Percentiles rank a stretch among this genome's conserved stretches.
Conservation (phyloP, 2,113 vertebrate genomes). For the Gallinago paraguaiae region DNA sequence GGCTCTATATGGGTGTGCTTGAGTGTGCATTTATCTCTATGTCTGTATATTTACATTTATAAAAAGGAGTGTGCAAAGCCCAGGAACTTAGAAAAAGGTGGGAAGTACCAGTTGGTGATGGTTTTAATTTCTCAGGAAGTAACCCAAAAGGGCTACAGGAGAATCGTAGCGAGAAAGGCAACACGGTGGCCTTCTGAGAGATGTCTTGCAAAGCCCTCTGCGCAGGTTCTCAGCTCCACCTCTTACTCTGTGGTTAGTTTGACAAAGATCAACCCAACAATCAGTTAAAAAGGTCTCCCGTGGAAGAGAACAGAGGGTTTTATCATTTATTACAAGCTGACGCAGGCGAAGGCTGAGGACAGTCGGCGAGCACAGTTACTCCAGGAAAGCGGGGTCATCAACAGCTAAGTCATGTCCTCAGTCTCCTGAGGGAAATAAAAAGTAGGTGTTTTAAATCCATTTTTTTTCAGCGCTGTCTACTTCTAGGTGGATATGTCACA, state of each 20-base stretch:
- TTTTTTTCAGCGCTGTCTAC: not conserved
- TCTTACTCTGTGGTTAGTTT: not conserved
- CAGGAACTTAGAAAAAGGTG: not conserved
- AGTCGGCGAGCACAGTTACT: not conserved
- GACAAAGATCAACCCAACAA: not conserved
- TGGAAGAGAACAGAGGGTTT: not conserved
- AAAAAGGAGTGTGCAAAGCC: not conserved
- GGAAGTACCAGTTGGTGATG: not conserved
- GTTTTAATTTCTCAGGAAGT: not conserved
- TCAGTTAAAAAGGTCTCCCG: not conserved
- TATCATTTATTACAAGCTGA: not conserved
- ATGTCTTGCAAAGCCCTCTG: rapidly evolving
- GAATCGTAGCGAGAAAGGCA: not conserved
- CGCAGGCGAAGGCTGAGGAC: not conserved
- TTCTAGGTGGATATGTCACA: not conserved
- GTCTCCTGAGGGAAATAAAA: not conserved
- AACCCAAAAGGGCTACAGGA: not conserved
- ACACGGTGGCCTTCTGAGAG: not conserved
- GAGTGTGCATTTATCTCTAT: not conserved
- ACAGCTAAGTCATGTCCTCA: not conserved
- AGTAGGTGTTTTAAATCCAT: not conserved
- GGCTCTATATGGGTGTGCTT: not conserved
- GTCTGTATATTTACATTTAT: rapidly evolving
- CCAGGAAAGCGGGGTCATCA: not conserved
- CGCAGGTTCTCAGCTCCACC: not conserved